Base-by-base conservation (phyloP, 2,113 vertebrate genomes). In the Noturus placidus region DNA sequence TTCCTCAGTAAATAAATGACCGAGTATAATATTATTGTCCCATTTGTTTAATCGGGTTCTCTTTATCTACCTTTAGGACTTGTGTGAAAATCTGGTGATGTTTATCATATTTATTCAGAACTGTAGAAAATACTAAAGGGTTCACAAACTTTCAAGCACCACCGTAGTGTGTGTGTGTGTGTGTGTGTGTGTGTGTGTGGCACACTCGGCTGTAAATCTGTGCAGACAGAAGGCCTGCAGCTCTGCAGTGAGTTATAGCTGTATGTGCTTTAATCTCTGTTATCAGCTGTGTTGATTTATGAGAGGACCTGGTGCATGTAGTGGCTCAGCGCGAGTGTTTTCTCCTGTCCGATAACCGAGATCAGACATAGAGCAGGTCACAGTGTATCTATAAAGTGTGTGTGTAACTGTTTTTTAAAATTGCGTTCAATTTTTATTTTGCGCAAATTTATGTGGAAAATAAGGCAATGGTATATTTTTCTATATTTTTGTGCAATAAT, bases 201-300 rank as follows among this genome's bases (percentile, higher is more conserved):
- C 80, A 74, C 87, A 88, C 65, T 82, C 17, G 1, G 70, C 65
- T 86, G 70, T 90, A 88, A 90, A 90, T 90, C 89, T 88, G 70
- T 70, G 79, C 69, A 88, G 86, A 90, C 89, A 88, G 89, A 74
- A 87, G 76, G 88, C 88, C 88, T 87, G 88, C 86, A 81, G 88
- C 88, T 59, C 65, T 52, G 74, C 74, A 59, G 30, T 87, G 88
- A 90, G 86, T 87, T 88, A 86, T 86, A 84, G 81, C 65, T n/a
- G 13, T 38, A 38, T 85, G 85, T 82, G 86, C 86, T 90, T 90
- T 90, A 88, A 90, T 90, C 89, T 86, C 79, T 59, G 86, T 89
- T 87, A 86, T 89, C 89, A 78, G 15, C 84, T 72, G 65, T 77
- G 87, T 84, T 90, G 89, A 90, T 90, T 90, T 90, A 88, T 90